These are phyloP conservation scores for Acanthosepion pharaonis DNA, from an alignment of 2,888 invertebrate genomes.

Conservation along the genomic window DNA sequence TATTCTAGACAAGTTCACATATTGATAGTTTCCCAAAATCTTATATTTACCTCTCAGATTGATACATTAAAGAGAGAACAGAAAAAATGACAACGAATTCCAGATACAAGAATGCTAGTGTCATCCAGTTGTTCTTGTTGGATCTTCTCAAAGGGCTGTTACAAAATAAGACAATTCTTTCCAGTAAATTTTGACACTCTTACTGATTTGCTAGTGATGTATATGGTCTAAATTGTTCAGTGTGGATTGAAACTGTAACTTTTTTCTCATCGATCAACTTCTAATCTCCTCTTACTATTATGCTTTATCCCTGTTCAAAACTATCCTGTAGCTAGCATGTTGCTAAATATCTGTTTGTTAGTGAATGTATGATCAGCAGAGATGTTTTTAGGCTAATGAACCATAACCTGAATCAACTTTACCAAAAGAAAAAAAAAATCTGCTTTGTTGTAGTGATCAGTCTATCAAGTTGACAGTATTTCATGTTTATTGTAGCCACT, in stretches of 20 bases:
- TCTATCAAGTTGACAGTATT: too few relatives aligned
- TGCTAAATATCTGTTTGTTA: too few relatives aligned
- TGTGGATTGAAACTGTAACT: not conserved
- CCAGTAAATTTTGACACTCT: not conserved
- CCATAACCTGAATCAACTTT: too few relatives aligned
- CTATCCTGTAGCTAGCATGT: too few relatives aligned
- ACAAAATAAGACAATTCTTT: not conserved
- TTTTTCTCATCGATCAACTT: not conserved
- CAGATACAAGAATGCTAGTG: not conserved
- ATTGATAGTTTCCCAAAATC: too few relatives aligned
- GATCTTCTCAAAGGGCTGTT: not conserved
- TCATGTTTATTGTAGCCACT: too few relatives aligned
- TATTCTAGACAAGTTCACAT: too few relatives aligned
- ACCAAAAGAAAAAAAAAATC: too few relatives aligned
- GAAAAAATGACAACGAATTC: not conserved
- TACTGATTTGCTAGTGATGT: not conserved
- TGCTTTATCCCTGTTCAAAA: not conserved
- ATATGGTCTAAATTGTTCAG: not conserved
- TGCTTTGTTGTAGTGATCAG: too few relatives aligned
- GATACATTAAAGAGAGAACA: not conserved
- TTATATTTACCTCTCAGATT: too few relatives aligned
- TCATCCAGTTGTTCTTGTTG: not conserved
- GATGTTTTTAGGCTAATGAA: too few relatives aligned
- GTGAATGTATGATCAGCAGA: too few relatives aligned
- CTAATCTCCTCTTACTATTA: not conserved